These are phyloP conservation scores for Isaurus tuberculatus DNA, from an alignment of 92 coral and sea anemone genomes.

Conservation along the genomic window DNA sequence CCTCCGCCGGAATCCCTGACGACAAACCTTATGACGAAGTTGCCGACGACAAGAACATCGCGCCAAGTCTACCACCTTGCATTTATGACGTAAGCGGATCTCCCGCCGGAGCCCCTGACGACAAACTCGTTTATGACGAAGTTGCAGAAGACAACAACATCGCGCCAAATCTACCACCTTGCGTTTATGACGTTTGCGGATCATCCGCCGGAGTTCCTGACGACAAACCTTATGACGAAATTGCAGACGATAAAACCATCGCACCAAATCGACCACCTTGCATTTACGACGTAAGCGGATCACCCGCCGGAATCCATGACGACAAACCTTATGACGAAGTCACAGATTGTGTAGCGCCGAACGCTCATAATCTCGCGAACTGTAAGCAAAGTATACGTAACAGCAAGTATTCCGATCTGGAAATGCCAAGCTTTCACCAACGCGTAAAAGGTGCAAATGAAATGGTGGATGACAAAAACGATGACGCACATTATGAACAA, in stretches of 20 bases:
- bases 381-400: no score
- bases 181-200: not conserved
- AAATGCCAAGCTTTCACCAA: not conserved
- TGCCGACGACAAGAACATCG: no score
- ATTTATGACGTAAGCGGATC: not conserved
- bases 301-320: not conserved
- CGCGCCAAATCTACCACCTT: not conserved
- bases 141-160: no score
- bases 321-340: not conserved
- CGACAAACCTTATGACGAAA: not conserved
- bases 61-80: not conserved
- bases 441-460: not conserved
- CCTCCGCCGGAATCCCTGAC: not conserved
- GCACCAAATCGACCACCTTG: not conserved
- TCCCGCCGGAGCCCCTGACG: not conserved
- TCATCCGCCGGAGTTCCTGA: not conserved
- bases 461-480: not conserved
- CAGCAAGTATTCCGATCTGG: not conserved
- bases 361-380: not conserved
- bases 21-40: no score
- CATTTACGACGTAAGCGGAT: not conserved
- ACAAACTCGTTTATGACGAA: no score
- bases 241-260: no score
- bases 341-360: not conserved
- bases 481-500: conserved; percentile 5